These are phyloP conservation scores for Microplitis demolitor DNA, from an alignment of 1,140 invertebrate genomes.

Conservation along the genomic window DNA sequence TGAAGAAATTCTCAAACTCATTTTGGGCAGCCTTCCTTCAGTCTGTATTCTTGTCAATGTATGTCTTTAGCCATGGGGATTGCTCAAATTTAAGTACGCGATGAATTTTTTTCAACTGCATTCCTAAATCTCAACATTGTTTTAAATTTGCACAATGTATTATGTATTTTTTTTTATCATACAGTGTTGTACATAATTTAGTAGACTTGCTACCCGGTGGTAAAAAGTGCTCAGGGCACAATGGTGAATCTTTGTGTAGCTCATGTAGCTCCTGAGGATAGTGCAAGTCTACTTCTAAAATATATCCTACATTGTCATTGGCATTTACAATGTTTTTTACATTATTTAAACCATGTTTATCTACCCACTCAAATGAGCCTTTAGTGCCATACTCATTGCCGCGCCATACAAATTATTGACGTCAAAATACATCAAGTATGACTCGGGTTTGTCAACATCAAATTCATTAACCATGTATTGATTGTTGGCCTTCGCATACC, in stretches of 20 bases:
- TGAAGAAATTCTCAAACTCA: no score
- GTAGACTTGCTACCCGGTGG: constrained; percentile 31
- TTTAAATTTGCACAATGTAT: constrained; percentile 45
- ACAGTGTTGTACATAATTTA: constrained; percentile 50
- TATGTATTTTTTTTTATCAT: constrained; percentile 55
- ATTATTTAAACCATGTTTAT: constrained; percentile 61
- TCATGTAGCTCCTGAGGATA: no score
- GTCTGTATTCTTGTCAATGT: no score
- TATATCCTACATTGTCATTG: no score
- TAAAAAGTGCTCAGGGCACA: constrained; percentile 50
- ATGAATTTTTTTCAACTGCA: no score
- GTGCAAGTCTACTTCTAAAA: no score
- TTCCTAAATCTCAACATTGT: no score
- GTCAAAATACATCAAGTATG: constrained; percentile 42
- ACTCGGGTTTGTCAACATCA: constrained; percentile 20
- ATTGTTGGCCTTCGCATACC: constrained; percentile 25
- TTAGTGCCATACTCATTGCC: constrained; percentile 37
- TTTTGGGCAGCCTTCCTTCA: no score
- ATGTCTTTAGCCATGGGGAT: no score
- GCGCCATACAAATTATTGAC: constrained; percentile 48
- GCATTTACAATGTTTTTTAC: constrained; percentile 35
- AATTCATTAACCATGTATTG: no score
- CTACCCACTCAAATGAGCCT: constrained; percentile 39
- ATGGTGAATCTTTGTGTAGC: no score
- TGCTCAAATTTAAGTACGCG: no score